A percentile compares a stretch with the other conserved stretches of the same genome.
phyloP scores from a whole-genome alignment of 2,113 vertebrate genomes.

The Melanerpes formicivorus region DNA sequence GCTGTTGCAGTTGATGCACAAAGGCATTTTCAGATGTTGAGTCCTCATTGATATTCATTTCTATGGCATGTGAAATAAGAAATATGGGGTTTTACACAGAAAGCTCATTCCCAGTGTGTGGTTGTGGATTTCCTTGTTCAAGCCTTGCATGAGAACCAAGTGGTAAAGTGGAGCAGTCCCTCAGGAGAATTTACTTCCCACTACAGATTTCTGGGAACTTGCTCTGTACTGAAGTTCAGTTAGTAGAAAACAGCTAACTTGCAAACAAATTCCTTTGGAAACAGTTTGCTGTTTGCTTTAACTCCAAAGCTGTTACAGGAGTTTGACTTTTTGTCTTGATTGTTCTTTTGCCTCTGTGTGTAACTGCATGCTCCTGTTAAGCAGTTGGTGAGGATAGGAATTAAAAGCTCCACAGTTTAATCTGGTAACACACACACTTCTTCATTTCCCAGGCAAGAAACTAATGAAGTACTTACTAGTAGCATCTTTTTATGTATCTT shows the following conservation, averaged over 20 bases:
- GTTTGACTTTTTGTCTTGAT: background rate
- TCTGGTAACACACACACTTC: background rate
- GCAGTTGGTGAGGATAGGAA: background rate
- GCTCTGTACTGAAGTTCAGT: background rate
- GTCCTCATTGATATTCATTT: background rate
- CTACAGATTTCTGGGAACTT: background rate
- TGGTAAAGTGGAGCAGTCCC: background rate
- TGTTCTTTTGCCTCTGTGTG: background rate
- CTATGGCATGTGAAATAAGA: background rate
- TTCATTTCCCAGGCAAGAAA: background rate
- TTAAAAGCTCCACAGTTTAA: background rate
- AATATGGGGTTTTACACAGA: background rate
- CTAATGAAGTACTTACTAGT: background rate
- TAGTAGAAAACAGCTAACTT: background rate
- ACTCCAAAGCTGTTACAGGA: background rate
- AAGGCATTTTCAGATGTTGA: background rate
- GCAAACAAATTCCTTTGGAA: background rate
- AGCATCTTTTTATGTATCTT: background rate
- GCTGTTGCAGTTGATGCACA: background rate
- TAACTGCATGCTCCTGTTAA: background rate
- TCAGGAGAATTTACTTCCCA: background rate
- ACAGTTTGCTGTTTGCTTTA: background rate
- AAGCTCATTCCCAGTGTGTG: background rate
- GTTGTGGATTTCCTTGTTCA: background rate
- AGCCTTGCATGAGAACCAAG: background rate